A percentile compares a stretch with the other conserved stretches of the same genome.
These are phyloP conservation scores for Nymphalis io DNA, from an alignment of 1,140 invertebrate genomes.

Conservation along the genomic window DNA sequence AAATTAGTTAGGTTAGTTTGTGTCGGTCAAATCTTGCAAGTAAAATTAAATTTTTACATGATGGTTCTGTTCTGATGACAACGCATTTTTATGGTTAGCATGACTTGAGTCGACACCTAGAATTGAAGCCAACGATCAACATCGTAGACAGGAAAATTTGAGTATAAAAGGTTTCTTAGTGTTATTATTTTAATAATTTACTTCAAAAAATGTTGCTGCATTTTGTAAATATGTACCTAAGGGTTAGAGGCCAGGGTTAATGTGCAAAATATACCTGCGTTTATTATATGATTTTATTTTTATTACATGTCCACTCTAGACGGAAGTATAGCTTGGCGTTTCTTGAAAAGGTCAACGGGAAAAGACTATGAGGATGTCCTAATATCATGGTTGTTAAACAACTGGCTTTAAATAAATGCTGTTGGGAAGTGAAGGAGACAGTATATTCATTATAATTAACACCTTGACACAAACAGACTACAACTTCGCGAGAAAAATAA, in stretches of 20 bases:
- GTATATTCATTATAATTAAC: background rate
- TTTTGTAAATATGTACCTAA: constrained; percentile 2
- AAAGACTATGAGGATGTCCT: constrained; percentile 36
- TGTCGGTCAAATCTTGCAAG: too few relatives aligned
- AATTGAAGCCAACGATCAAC: too few relatives aligned
- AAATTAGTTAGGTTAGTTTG: too few relatives aligned
- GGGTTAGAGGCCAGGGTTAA: constrained; percentile 12
- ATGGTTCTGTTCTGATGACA: too few relatives aligned
- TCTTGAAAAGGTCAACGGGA: constrained; percentile 33
- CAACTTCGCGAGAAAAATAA: too few relatives aligned
- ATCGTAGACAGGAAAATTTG: too few relatives aligned
- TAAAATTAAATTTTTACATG: too few relatives aligned
- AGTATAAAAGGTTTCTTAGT: too few relatives aligned
- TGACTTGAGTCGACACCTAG: too few relatives aligned
- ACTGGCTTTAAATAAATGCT: constrained; percentile 19
- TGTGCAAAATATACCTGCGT: background rate
- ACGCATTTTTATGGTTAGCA: too few relatives aligned
- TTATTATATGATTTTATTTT: constrained; percentile 21
- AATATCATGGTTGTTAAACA: constrained; percentile 22
- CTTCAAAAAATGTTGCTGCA: background rate
- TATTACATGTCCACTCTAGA: constrained; percentile 28
- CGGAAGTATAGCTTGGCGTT: constrained; percentile 23
- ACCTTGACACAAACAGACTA: background rate
- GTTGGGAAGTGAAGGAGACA: constrained; percentile 19
- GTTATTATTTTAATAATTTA: background rate